Percentiles rank a stretch among this genome's conserved stretches.
phyloP scores from a whole-genome alignment of 1,140 invertebrate genomes.

The Aphidius gifuensis region DNA sequence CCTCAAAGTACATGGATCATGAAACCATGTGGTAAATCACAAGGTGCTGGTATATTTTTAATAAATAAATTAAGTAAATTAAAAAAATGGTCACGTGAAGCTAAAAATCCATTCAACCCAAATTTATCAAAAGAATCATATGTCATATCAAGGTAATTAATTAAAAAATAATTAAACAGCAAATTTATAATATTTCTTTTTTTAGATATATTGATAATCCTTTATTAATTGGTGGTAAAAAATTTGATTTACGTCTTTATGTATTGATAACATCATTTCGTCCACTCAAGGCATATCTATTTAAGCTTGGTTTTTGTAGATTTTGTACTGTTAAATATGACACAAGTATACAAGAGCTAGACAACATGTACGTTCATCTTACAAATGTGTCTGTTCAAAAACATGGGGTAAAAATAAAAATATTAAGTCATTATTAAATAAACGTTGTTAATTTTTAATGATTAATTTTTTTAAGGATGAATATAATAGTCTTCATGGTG shows the following conservation, averaged over 20 bases:
- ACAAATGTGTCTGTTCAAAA: constrained; percentile 89
- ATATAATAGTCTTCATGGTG: constrained; percentile 92
- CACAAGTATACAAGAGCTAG: constrained; percentile 68
- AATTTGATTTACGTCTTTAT: constrained; percentile 84
- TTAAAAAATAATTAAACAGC: constrained; percentile 11
- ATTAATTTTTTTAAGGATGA: constrained; percentile 66
- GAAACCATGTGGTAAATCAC: constrained; percentile 92
- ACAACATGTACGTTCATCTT: constrained; percentile 85
- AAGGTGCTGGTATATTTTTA: constrained; percentile 83
- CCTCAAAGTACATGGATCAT: constrained; percentile 95
- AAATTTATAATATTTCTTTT: constrained; percentile 8
- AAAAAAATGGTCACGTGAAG: constrained; percentile 83
- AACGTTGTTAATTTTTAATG: constrained; percentile 15
- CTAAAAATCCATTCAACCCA: constrained; percentile 78
- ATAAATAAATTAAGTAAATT: constrained; percentile 87
- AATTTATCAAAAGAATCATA: constrained; percentile 83
- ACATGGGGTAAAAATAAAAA: constrained; percentile 65
- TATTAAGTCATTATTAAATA: constrained; percentile 1
- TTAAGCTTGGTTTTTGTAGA: constrained; percentile 77
- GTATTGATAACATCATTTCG: constrained; percentile 83
- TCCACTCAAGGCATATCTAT: constrained; percentile 74
- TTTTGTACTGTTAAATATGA: constrained; percentile 82
- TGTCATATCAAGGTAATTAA: constrained; percentile 74
- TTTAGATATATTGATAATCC: constrained; percentile 78
- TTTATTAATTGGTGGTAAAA: constrained; percentile 82